These are phyloP conservation scores for Pyrgilauda ruficollis DNA, from an alignment of 2,113 vertebrate species.

Conservation along the genomic window DNA sequence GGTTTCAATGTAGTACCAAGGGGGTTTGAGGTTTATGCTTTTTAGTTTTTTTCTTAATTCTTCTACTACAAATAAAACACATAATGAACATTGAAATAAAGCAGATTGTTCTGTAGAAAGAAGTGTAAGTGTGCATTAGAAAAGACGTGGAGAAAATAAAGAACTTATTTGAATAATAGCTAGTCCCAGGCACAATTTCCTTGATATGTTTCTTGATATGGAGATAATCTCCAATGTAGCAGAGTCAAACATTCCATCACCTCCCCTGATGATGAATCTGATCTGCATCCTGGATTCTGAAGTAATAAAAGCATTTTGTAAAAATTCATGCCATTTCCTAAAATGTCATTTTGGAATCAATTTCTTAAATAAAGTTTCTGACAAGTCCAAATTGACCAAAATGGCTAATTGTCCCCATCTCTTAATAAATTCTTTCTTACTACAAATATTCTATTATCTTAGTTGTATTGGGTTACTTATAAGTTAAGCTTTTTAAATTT, in stretches of 20 bases:
- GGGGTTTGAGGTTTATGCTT: not conserved
- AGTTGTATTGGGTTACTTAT: not conserved
- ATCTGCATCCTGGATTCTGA: not conserved
- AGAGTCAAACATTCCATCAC: not conserved
- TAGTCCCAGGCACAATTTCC: not conserved
- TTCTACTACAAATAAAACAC: not conserved
- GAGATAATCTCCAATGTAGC: not conserved
- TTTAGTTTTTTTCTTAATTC: not conserved
- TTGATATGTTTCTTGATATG: not conserved
- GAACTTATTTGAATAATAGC: not conserved
- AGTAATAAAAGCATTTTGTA: not conserved
- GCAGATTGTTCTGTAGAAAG: not conserved
- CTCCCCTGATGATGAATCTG: not conserved
- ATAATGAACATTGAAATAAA: not conserved
- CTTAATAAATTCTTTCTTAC: not conserved
- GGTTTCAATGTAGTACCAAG: not conserved
- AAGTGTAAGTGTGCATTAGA: not conserved
- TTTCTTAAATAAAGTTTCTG: not conserved
- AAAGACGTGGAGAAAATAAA: not conserved
- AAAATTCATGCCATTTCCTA: not conserved
- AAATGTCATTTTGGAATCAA: not conserved
- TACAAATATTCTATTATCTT: not conserved
- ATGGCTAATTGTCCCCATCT: not conserved
- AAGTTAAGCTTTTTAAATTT: not conserved
- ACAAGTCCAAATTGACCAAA: not conserved